These are phyloP conservation scores for Anabacerthia variegaticeps DNA, from an alignment of 2,797 vertebrate species.

Conservation along the genomic window DNA sequence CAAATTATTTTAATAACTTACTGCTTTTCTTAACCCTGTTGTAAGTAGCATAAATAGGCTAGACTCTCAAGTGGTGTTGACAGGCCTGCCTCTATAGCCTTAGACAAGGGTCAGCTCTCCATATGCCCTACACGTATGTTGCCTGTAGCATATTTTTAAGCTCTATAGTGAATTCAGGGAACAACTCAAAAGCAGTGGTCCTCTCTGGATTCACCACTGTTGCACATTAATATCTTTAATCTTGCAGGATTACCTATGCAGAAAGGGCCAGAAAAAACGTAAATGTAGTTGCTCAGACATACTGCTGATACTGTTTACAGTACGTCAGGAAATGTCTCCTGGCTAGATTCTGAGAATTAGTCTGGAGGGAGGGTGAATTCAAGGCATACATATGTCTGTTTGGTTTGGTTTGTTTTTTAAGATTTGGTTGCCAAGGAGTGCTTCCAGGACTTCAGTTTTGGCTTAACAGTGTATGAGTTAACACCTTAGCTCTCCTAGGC, in stretches of 20 bases:
- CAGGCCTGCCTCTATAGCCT: background rate
- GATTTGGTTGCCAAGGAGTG: background rate
- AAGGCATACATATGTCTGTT: background rate
- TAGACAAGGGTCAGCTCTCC: background rate
- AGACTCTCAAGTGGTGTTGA: background rate
- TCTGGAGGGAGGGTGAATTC: background rate
- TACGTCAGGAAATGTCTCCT: background rate
- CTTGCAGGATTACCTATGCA: background rate
- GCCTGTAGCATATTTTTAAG: background rate
- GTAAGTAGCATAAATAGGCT: background rate
- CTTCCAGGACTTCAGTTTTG: background rate
- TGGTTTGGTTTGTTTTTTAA: background rate
- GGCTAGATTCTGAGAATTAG: background rate
- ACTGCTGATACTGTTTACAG: background rate
- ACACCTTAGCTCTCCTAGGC: background rate
- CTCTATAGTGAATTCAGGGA: background rate
- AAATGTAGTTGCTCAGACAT: background rate
- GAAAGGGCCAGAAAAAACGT: background rate
- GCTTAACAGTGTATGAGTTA: background rate
- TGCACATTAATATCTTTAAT: background rate
- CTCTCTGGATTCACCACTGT: background rate
- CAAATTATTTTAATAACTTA: background rate
- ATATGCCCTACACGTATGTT: rapidly evolving
- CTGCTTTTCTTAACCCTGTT: background rate
- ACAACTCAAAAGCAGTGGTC: background rate